These are phyloP conservation scores for Triplophysa dalaica DNA, from an alignment of 2,113 vertebrate genomes.

Conservation along the genomic window DNA sequence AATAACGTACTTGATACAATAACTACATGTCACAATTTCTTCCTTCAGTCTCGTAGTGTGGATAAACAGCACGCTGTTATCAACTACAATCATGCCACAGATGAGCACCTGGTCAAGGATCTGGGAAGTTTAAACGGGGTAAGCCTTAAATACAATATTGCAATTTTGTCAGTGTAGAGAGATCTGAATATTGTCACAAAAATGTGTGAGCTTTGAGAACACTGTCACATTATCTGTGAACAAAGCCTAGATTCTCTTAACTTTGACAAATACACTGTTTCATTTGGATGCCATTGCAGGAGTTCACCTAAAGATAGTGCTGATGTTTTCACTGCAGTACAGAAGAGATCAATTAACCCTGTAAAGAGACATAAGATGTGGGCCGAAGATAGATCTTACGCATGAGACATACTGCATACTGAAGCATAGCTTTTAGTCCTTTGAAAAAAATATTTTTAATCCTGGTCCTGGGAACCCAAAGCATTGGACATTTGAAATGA, in stretches of 20 bases:
- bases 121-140: slow-evolving; percentile 96
- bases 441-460: too few species aligned
- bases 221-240: neutral
- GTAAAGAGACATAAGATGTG: neutral
- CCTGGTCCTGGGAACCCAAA: too few species aligned
- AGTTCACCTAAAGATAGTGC: neutral
- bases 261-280: neutral
- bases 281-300: neutral
- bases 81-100: slow-evolving; percentile 89
- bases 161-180: neutral
- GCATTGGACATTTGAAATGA: too few species aligned
- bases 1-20: too few species aligned
- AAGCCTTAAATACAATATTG: slow-evolving; percentile 60
- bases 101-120: slow-evolving; percentile 96
- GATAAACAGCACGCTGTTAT: slow-evolving; percentile 98
- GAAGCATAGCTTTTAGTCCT: too few species aligned
- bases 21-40: neutral
- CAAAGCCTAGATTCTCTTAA: too few species aligned
- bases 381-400: neutral
- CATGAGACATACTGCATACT: neutral
- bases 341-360: neutral
- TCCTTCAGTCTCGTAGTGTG: slow-evolving; percentile 90
- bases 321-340: neutral
- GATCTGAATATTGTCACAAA: neutral
- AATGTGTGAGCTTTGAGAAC: neutral